phyloP scores from a whole-genome alignment of 92 coral and sea anemone species.

The Meandrina meandrites region DNA sequence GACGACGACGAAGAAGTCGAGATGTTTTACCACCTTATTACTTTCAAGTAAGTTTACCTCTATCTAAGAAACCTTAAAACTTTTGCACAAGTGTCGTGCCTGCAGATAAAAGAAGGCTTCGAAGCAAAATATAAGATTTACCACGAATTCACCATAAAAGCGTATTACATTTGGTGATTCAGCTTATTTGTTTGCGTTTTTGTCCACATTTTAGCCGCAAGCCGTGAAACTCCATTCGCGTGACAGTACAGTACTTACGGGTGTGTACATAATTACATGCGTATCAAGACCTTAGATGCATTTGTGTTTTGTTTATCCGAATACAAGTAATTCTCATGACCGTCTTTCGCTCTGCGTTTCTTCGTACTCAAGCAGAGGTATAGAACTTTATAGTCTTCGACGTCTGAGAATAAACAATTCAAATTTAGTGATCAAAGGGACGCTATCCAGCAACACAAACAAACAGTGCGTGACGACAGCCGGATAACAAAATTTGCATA shows the following conservation, averaged over 20 bases:
- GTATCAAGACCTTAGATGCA: too few species aligned
- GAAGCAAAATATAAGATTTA: neutral
- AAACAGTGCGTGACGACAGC: neutral
- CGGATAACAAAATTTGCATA: neutral
- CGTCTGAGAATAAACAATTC: neutral
- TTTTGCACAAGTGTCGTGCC: neutral
- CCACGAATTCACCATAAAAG: neutral
- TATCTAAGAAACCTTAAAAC: neutral
- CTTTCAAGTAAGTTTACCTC: slow-evolving; percentile 35
- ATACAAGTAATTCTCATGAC: neutral
- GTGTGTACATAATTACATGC: neutral
- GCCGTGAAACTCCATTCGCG: neutral
- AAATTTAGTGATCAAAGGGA: neutral
- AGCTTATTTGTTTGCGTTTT: neutral
- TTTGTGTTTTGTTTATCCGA: neutral
- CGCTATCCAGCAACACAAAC: neutral
- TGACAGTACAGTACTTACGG: neutral
- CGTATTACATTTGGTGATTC: neutral
- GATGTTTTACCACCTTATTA: slow-evolving; percentile 57
- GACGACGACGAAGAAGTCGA: slow-evolving; percentile 45
- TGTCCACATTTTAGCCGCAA: neutral
- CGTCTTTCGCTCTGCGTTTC: neutral
- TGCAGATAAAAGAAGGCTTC: neutral
- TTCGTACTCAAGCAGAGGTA: neutral
- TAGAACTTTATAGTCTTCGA: neutral